Evolutionary conservation across 2,888 invertebrate genomes (phyloP), one percentile per base, ranked within the genome.

Genomic region (Aspidiotus rigidus): DNA sequence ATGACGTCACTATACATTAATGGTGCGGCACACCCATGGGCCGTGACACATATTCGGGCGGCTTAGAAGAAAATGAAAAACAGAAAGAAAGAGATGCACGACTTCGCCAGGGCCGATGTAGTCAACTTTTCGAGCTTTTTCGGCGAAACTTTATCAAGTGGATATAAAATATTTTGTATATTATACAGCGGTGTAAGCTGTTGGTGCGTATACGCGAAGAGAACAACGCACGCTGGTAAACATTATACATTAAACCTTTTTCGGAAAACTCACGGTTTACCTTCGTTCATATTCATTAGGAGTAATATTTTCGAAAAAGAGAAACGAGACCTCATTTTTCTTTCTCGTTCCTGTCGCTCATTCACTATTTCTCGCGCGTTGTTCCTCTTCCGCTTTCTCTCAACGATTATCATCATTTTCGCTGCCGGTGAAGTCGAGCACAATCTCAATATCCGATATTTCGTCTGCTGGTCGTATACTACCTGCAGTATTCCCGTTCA

Each of bases 1-100:
- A 67, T 67, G 67, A 67, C 67, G 67, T 67, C 67, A 67, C 60
- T 67, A 59, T 53, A 67, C 67, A 67, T 67, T 67, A 60, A 67
- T 67, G 67, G 67, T 67, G 64, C 49, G 59, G 67, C 67, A 67
- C 67, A 67, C 67, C 67, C 60, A 60, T 67, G 67, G 67, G 60
- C 60, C 67, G 67, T 67, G 67, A 67, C 67, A 67, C 67, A 67
- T 60, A 67, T 67, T 67, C 59, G 42, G 67, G 11, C 11, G 49
- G 28, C 28, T 28, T 28, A 28, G 28, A 28, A n/a, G 49, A 49
- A 49, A n/a, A 49, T 49, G n/a, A 11, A n/a, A 49, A n/a, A 11
- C 11, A 49, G 49, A 49, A n/a, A 49, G 49, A 49, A n/a, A 49
- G 49, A 49, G 49, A 28, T n/a, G 49, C 49, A 49, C 10, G 49